A percentile compares a stretch with the other conserved stretches of the same genome.
These are phyloP conservation scores for Caenorhabditis elegans DNA, from an alignment of 1,140 invertebrate genomes.

Conservation along the genomic window DNA sequence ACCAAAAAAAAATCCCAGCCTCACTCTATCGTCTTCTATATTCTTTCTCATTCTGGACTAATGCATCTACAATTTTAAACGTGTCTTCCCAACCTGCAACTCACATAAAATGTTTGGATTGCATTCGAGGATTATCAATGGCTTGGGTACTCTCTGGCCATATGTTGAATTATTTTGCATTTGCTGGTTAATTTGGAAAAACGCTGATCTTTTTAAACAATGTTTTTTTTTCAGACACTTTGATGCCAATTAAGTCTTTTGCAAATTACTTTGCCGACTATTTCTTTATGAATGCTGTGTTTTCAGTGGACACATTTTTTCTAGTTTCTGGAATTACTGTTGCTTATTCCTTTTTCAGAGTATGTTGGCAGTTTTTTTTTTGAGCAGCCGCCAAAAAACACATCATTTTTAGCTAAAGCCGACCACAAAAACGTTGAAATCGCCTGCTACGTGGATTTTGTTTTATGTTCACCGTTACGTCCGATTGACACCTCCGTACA, in stretches of 20 bases:
- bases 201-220: neutral
- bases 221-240: slow-evolving; percentile 17
- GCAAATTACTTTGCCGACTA: neutral
- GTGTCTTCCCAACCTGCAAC: neutral
- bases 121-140: slow-evolving; percentile 67
- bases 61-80: slow-evolving; percentile 49
- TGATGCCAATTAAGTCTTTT: neutral
- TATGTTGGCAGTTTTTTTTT: neutral
- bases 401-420: neutral
- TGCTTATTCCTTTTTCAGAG: slow-evolving; percentile 44
- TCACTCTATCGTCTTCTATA: slow-evolving; percentile 36
- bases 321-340: slow-evolving; percentile 39
- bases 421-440: neutral
- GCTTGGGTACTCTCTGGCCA: slow-evolving; percentile 66
- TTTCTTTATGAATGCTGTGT: slow-evolving; percentile 37
- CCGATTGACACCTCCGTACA: slow-evolving; percentile 41
- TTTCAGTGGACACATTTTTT: slow-evolving; percentile 45
- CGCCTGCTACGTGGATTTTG: slow-evolving; percentile 42
- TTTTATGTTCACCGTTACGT: slow-evolving; percentile 48
- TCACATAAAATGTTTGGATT: slow-evolving; percentile 55
- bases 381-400: too few relatives aligned
- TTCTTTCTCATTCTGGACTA: slow-evolving; percentile 50
- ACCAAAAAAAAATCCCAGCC: neutral
- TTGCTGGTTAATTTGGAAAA: neutral
- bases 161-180: slow-evolving; percentile 34